Conservation (phyloP, 2,888 invertebrate species). For the Punctoribates punctum region DNA sequence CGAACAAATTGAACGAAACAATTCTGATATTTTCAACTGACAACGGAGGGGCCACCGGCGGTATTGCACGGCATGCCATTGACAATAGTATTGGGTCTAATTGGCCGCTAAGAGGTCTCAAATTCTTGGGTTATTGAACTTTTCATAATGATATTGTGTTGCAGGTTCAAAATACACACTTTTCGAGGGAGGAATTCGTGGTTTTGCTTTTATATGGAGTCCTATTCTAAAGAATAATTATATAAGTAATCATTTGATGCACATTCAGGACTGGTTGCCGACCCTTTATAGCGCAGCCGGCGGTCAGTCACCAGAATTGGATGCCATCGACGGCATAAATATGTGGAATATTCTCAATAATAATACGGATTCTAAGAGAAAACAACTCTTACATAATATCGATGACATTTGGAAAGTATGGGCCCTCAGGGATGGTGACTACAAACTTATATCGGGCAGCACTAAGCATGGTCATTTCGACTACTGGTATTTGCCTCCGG, state of each 20-base stretch:
- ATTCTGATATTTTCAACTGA: conserved; percentile 82
- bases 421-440: conserved; percentile 66
- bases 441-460: conserved; percentile 73
- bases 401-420: conserved; percentile 65
- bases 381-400: conserved; percentile 75
- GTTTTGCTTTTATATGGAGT: conserved; percentile 74
- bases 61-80: conserved; percentile 62
- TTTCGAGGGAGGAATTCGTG: conserved; percentile 89
- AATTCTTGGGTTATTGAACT: background rate
- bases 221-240: conserved; percentile 58
- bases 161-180: conserved; percentile 59
- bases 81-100: conserved; percentile 59
- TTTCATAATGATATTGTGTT: background rate
- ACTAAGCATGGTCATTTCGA: conserved; percentile 72
- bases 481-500: conserved; percentile 59
- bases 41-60: conserved; percentile 71
- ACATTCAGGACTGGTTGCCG: conserved; percentile 84
- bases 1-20: conserved; percentile 71
- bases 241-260: conserved; percentile 68
- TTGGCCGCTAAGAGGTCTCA: conserved; percentile 58
- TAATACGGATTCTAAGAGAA: conserved; percentile 57
- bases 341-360: conserved; percentile 69
- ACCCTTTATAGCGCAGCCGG: conserved; percentile 68
- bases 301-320: conserved; percentile 45
- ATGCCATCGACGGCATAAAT: conserved; percentile 61